Evolutionary conservation across 2,888 invertebrate genomes (phyloP), one percentile per base, ranked within the genome.

Genomic region (Ceriagrion tenellum): DNA sequence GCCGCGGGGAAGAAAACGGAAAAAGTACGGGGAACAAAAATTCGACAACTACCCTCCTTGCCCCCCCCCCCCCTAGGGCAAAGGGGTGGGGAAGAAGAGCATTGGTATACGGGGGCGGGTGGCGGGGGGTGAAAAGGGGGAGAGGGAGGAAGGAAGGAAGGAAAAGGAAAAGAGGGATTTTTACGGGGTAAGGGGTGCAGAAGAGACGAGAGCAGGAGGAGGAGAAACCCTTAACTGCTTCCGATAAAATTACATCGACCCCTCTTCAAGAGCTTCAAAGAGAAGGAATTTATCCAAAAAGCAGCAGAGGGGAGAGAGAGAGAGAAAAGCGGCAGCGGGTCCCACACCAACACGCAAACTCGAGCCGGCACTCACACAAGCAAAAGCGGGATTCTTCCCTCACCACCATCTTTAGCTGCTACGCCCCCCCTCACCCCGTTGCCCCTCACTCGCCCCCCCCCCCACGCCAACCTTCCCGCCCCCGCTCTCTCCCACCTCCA

Each of bases 261-360:
- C 47, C 93, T 59, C 20, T 47, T 74, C 69, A 93, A 93, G 93
- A 93, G 93, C 69, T 93, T 93, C 93, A 93, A 93, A 69, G 93
- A 93, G 91, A 69, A 91, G 93, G 93, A 93, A 93, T 93, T 93
- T 74, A 69, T 93, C 93, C 93, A 74, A 93, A 93, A 93, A 93
- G 69, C 74, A 47, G 47, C 26, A 63, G 69, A 35, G 35, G n/a
- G n/a, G 81, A 30, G 81, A 26, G 6, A 81, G 23, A n/a, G n/a
- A 35, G 81, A 30, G 81, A 26, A 0, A 81, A 35, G 59, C 18
- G 59, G 59, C 18, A 20, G 59, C 59, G 59, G 59, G 59, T n/a
- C 59, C 20, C 59, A 59, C 30, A 35, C 69, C 81, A 35, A 35
- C 81, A 91, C 63, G 91, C 63, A 91, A 91, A 91, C 91, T 63